Evolutionary conservation across 2,113 vertebrate genomes (phyloP), one percentile per base, ranked within the genome.

Genomic region (Geococcyx californianus): DNA sequence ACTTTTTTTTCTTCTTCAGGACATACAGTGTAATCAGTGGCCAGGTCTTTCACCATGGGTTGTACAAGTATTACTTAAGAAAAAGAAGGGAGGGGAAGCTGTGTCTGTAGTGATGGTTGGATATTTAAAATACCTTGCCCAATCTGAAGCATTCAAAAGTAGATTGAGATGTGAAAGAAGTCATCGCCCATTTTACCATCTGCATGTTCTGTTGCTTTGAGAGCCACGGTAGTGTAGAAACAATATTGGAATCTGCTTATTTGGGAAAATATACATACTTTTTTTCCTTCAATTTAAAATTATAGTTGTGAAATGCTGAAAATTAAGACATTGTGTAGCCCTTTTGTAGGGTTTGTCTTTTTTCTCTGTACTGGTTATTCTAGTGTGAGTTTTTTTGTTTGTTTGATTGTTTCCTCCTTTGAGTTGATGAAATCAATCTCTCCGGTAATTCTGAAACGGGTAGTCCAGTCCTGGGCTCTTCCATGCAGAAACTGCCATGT

Each of bases 1-100:
- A 29, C 10, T 36, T 49, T 42, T 83, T n/a, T 52, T 60, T n/a
- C 8, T 60, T 85, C 58, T 60, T 80, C 26, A 17, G 34, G 47
- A 63, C 5, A 2, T 33, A 2, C 0, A 42, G 7, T 6, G 6
- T 42, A 38, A 28, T 38, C 10, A 64, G 5, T 19, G 8, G 7
- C 13, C 12, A 0, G 31, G 23, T 40, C 16, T 87, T 87, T 56
- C 20, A 36, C 14, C 7, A 5, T n/a, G 34, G 18, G 4, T 44
- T 55, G 62, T 42, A 8, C 11, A 56, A 19, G 13, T 19, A 62
- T 84, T 60, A 18, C 10, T 47, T 64, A 56, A 23, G 19, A 42
- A 60, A 26, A 67, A 42, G 26, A 28, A 84, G 16, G 19, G 24
- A 66, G 6, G 1, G 52, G 14, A 80, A 56, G 34, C 11, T 40